phyloP scores from a whole-genome alignment of 2,797 vertebrate genomes.

The Aratinga solstitialis region DNA sequence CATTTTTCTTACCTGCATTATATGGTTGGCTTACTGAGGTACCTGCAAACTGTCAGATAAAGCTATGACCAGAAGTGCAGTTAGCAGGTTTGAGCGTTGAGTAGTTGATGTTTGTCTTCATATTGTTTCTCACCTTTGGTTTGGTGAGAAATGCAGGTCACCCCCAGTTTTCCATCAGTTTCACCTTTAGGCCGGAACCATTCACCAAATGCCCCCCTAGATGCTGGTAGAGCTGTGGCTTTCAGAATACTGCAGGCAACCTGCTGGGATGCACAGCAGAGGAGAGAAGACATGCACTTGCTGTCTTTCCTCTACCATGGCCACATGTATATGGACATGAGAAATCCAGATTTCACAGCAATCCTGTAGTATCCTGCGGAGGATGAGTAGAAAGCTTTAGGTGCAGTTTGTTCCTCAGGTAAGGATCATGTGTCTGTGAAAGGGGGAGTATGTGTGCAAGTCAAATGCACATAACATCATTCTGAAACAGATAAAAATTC shows the following conservation, averaged over 20 bases:
- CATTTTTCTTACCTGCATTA: constrained; percentile 10
- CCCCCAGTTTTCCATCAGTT: not conserved
- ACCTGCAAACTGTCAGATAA: constrained; percentile 5
- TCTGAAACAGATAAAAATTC: constrained; percentile 16
- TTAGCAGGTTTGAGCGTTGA: not conserved
- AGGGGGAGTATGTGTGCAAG: not conserved
- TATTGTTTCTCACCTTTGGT: not conserved
- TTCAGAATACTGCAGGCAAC: not conserved
- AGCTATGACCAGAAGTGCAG: not conserved
- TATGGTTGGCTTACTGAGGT: not conserved
- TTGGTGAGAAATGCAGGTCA: constrained; percentile 36
- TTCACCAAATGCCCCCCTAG: not conserved
- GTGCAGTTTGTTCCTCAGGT: constrained; percentile 13
- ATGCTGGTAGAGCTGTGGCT: constrained; percentile 10
- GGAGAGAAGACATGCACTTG: not conserved
- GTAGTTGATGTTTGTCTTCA: not conserved
- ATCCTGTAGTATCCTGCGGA: constrained; percentile 37
- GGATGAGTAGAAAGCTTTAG: constrained; percentile 44
- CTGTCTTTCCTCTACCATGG: constrained; percentile 15
- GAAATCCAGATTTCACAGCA: constrained; percentile 61
- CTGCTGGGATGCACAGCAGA: not conserved
- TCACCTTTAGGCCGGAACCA: not conserved
- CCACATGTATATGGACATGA: constrained; percentile 47
- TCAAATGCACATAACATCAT: not conserved
- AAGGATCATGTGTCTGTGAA: not conserved